Evolutionary conservation across 1,140 invertebrate genomes (phyloP), one percentile per base, ranked within the genome.

Genomic region (Leptopilina boulardi): DNA sequence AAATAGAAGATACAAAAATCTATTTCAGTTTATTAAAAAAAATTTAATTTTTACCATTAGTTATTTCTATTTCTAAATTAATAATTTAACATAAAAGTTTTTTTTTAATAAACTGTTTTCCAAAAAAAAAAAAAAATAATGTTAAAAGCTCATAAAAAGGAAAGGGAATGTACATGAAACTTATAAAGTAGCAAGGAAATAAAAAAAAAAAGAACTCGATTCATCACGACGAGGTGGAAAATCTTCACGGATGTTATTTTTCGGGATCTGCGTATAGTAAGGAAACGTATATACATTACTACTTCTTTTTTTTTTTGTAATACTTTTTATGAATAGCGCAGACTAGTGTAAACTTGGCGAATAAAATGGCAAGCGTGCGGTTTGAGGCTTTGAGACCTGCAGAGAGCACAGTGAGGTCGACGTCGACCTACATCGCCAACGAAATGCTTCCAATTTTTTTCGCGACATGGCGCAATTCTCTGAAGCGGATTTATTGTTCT

Each of bases 401-500:
- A 38, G 34, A 38, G 34, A 30, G 26, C n/a, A n/a, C 2, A 51
- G 47, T 3, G 15, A 51, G 15, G 47, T 18, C n/a, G 15, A 51
- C 15, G 21, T 59, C 21, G 54, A 59, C 54, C 21, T 59, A 59
- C 21, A 59, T 59, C 21, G n/a, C 11, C 19, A 19, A 59, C 47
- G 21, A 59, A 23, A 23, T 59, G 54, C 54, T 59, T 59, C 21
- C 54, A 23, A 59, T 59, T 59, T 59, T n/a, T 59, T 59, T 59
- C 21, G 54, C 21, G 21, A 59, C 54, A 59, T 23, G 21, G 21
- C 54, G 54, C 54, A 23, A 23, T 21, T 59, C 54, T 59, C 21
- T 23, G 19, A 13, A 23, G 21, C 54, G 54, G 21, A 59, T 59
- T 59, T 59, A 59, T 59, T 23, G 54, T 59, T 13, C 54, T 54